Evolutionary conservation across 2,113 vertebrate genomes (phyloP), one percentile per base, ranked within the genome.

Genomic region (Sclerurus mexicanus): DNA sequence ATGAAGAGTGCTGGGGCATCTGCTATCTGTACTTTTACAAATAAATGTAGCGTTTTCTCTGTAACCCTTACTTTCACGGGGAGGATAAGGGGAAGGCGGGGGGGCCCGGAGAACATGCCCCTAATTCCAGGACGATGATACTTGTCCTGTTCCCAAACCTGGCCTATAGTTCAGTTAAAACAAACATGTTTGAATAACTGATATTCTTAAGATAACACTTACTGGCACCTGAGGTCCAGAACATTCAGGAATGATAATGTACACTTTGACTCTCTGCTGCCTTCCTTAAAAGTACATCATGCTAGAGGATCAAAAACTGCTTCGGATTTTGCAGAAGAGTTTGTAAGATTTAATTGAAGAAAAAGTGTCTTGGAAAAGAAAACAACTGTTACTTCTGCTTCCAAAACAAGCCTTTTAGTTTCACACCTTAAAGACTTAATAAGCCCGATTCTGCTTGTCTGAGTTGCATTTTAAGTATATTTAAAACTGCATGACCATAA

Each of bases 71-170:
- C 12, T 46, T 44, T 20, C 4, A 4, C 5, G 5, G 5, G 4
- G 28, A 37, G 16, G 17, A 2, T 2, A 13, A 40, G 12, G 14
- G 9, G 55, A 6, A n/a, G 28, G 15, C 1, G 7, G 11, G 14
- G 6, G 8, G 22, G 28, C 9, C 31, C 14, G 4, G 12, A 69
- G 33, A 75, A 56, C 30, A 52, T 8, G 7, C 12, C 42, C 20
- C 9, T 16, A 78, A 85, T 50, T 74, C 23, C 56, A 68, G 47
- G 56, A 78, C 50, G 37, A 56, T 42, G 2, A 33, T 13, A 89
- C 14, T 58, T 68, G 27, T 49, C 31, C 30, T 37, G 9, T 33
- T 68, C 67, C 24, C 83, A 53, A 30, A 13, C 27, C 37, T 46
- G 37, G 20, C 7, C 42, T 55, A 62, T 2, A 73, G 28, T 66